phyloP scores from a whole-genome alignment of 2,113 vertebrate species.

The Eudyptes chrysolophus region DNA sequence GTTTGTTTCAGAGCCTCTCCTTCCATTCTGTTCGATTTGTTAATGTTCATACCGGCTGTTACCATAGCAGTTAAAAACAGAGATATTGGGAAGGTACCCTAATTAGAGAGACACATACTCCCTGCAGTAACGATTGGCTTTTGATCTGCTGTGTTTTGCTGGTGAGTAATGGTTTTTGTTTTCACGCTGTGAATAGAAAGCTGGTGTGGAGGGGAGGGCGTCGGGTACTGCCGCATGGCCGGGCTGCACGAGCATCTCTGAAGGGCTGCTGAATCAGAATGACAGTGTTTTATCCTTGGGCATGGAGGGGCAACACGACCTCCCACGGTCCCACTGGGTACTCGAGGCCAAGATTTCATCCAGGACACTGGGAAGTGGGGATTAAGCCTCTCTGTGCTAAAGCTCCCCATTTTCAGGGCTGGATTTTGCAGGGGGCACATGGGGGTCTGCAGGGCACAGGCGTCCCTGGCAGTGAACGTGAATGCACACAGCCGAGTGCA shows the following conservation, averaged over 20 bases:
- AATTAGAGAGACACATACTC: neutral
- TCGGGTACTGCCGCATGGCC: fast-evolving
- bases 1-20: neutral
- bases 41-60: neutral
- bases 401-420: neutral
- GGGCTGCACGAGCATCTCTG: neutral
- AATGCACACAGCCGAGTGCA: neutral
- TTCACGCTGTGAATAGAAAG: neutral
- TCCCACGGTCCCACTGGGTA: neutral
- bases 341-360: neutral
- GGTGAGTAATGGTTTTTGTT: neutral
- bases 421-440: neutral
- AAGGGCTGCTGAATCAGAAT: neutral
- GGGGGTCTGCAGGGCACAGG: neutral
- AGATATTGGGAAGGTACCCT: neutral
- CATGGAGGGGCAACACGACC: fast-evolving
- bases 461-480: neutral
- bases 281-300: neutral
- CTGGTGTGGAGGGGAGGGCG: fast-evolving
- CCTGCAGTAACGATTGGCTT: neutral
- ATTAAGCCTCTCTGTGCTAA: neutral
- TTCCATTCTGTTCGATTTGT: neutral
- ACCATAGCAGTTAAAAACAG: neutral
- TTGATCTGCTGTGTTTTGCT: neutral
- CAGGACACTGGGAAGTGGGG: fast-evolving